phyloP scores from a whole-genome alignment of 2,888 invertebrate species.

The Diarsia mendica region DNA sequence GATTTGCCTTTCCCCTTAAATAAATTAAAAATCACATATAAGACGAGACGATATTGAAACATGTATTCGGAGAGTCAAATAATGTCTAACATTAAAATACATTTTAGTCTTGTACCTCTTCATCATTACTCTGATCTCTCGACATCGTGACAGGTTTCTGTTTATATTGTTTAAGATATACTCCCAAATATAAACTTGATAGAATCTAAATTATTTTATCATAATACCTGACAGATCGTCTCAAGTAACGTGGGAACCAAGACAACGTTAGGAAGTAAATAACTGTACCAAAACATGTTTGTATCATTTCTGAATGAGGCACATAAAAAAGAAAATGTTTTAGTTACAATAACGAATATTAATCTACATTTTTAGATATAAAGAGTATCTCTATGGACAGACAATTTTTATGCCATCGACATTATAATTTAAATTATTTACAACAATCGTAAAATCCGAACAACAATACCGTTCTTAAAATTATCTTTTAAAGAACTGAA shows the following conservation, averaged over 20 bases:
- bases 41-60: slow-evolving; percentile 51
- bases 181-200: slow-evolving; percentile 22
- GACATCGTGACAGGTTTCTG: slow-evolving; percentile 11
- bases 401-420: slow-evolving; percentile 77
- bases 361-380: slow-evolving; percentile 71
- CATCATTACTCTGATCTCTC: slow-evolving; percentile 47
- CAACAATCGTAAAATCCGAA: slow-evolving; percentile 73
- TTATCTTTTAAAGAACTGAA: slow-evolving; percentile 53
- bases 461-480: slow-evolving; percentile 66
- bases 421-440: slow-evolving; percentile 80
- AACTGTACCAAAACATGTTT: slow-evolving; percentile 8
- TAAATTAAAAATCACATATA: slow-evolving; percentile 55
- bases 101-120: slow-evolving; percentile 84
- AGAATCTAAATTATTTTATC: slow-evolving; percentile 2
- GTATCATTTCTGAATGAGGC: slow-evolving; percentile 32
- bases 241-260: slow-evolving; percentile 3
- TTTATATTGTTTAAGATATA: not conserved
- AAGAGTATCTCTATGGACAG: slow-evolving; percentile 81
- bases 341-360: slow-evolving; percentile 65
- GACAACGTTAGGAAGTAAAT: slow-evolving; percentile 16
- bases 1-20: slow-evolving; percentile 75
- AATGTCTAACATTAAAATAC: slow-evolving; percentile 74
- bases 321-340: slow-evolving; percentile 45
- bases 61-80: slow-evolving; percentile 54
- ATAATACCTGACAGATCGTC: slow-evolving; percentile 1